Evolutionary conservation across 1,140 invertebrate genomes (phyloP).

Genomic region (Achroia grisella): DNA sequence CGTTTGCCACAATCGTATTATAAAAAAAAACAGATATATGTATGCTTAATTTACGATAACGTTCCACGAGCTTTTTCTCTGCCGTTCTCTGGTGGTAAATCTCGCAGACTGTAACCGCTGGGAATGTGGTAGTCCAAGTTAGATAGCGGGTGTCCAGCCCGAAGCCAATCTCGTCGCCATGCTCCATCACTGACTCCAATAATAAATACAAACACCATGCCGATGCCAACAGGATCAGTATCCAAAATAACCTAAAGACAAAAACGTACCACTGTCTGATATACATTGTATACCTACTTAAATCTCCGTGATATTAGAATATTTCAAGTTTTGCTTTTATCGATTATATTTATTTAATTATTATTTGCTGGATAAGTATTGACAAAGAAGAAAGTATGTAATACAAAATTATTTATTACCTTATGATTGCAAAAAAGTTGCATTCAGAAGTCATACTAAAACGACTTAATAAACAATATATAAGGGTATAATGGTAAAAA

Average conservation of each 20-base stretch:
- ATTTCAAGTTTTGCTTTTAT: too few relatives aligned
- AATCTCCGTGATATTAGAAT: too few relatives aligned
- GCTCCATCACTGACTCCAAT: constrained; percentile 44
- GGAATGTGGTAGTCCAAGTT: constrained; percentile 74
- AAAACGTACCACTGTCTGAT: too few relatives aligned
- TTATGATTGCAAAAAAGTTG: too few relatives aligned
- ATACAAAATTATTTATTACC: too few relatives aligned
- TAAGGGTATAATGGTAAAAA: too few relatives aligned
- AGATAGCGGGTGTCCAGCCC: constrained; percentile 73
- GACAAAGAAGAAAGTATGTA: too few relatives aligned
- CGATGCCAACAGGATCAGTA: constrained; percentile 40
- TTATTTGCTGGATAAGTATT: too few relatives aligned
- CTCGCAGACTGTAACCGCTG: constrained; percentile 74
- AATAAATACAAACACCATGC: constrained; percentile 47
- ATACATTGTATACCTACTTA: too few relatives aligned
- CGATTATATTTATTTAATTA: too few relatives aligned
- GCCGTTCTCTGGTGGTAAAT: constrained; percentile 40
- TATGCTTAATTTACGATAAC: constrained; percentile 29
- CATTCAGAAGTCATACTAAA: too few relatives aligned
- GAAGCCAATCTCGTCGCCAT: constrained; percentile 65
- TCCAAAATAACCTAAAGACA: constrained; percentile 59
- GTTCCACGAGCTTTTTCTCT: constrained; percentile 27
- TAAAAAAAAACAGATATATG: neutral
- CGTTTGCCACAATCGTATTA: neutral
- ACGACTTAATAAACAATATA: too few relatives aligned